Evolutionary conservation across 1,140 invertebrate genomes (phyloP).

Genomic region (Coelopa frigida): DNA sequence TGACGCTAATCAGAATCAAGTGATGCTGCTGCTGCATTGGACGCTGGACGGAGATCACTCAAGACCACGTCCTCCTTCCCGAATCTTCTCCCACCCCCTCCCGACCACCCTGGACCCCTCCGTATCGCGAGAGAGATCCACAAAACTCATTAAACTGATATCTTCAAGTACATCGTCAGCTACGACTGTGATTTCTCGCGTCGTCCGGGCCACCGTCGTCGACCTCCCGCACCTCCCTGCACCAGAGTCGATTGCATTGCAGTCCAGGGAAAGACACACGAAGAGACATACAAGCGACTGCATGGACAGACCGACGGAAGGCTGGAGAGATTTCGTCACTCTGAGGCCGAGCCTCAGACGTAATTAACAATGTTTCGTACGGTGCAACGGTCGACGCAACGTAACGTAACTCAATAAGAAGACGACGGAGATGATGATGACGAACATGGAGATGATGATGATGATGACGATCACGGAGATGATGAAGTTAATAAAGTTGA

Average conservation of each 20-base stretch:
- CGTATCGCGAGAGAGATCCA: background rate
- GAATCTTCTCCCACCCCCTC: background rate
- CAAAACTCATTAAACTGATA: conserved; percentile 15
- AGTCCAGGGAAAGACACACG: too few relatives aligned
- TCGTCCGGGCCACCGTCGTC: too few relatives aligned
- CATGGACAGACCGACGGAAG: too few relatives aligned
- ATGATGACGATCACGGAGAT: background rate
- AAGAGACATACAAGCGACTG: too few relatives aligned
- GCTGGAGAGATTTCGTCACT: too few relatives aligned
- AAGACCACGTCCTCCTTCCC: background rate
- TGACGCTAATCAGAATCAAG: conserved; percentile 11
- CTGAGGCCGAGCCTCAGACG: too few relatives aligned
- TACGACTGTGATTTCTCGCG: background rate
- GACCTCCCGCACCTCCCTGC: too few relatives aligned
- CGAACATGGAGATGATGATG: background rate
- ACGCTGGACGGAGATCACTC: too few relatives aligned
- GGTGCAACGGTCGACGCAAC: too few relatives aligned
- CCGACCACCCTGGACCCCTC: background rate
- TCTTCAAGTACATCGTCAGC: conserved; percentile 3
- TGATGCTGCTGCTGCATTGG: conserved; percentile 8
- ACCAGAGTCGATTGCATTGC: too few relatives aligned
- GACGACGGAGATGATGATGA: background rate
- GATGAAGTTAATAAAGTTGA: background rate
- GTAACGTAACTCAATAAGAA: too few relatives aligned
- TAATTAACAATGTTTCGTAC: too few relatives aligned